phyloP scores from a whole-genome alignment of 2,797 vertebrate species.

The Onychomys leucogaster region DNA sequence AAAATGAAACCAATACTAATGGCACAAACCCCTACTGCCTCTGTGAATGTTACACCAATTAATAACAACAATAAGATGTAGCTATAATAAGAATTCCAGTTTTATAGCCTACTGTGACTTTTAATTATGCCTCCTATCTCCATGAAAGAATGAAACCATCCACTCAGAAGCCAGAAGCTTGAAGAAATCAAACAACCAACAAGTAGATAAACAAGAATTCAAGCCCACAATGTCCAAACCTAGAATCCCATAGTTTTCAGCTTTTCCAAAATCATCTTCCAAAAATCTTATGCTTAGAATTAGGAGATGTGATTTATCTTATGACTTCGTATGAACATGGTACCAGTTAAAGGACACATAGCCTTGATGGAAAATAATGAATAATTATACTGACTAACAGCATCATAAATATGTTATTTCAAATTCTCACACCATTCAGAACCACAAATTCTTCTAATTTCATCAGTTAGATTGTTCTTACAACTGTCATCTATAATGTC shows the following conservation, averaged over 20 bases:
- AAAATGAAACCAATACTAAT: background rate
- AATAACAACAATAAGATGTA: background rate
- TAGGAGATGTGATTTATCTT: constrained; percentile 11
- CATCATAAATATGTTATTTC: background rate
- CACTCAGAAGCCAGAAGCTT: background rate
- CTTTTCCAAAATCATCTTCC: constrained; percentile 18
- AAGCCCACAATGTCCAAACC: background rate
- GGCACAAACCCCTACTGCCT: background rate
- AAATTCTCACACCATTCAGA: background rate
- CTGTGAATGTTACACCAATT: background rate
- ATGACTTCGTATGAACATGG: background rate
- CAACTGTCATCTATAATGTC: background rate
- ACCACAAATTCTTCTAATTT: constrained; percentile 14
- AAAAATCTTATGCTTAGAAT: constrained; percentile 28
- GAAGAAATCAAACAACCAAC: background rate
- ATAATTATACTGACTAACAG: background rate
- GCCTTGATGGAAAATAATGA: background rate
- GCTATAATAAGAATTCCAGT: background rate
- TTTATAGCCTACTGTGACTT: background rate
- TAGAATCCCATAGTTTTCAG: constrained; percentile 4
- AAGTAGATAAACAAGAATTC: background rate
- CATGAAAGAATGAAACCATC: constrained; percentile 50
- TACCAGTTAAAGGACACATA: background rate
- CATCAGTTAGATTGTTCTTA: background rate
- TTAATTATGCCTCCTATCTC: background rate